A percentile compares a stretch with the other conserved stretches of the same genome.
Conservation (phyloP, 2,888 invertebrate genomes). For the Rhaphigaster nebulosa region DNA sequence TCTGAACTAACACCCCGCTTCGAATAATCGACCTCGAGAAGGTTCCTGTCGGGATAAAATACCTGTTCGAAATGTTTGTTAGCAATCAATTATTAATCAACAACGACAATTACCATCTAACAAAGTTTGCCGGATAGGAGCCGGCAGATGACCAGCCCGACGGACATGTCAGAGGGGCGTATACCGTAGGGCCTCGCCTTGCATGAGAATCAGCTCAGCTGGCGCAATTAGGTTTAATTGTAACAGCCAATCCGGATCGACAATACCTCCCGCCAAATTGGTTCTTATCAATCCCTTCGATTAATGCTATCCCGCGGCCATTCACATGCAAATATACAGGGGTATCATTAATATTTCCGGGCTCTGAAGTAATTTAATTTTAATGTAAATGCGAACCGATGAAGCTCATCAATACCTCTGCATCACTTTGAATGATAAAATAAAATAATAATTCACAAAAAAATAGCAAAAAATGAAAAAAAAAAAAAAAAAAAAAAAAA, state of each 20-base stretch:
- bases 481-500: no score
- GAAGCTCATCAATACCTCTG: neutral
- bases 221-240: constrained; percentile 35
- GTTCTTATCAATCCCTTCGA: constrained; percentile 33
- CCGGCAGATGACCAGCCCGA: neutral
- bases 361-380: neutral
- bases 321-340: neutral
- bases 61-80: neutral
- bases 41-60: neutral
- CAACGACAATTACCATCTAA: neutral
- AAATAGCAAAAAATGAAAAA: neutral
- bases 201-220: constrained; percentile 43
- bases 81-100: neutral
- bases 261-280: constrained; percentile 44
- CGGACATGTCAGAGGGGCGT: neutral
- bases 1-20: no score
- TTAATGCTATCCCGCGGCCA: neutral
- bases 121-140: neutral
- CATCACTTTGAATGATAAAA: neutral
- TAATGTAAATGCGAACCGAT: neutral
- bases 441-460: no score
- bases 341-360: neutral
- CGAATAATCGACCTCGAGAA: no score
- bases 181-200: neutral
- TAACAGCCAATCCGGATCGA: constrained; percentile 19